Base-by-base conservation (phyloP, 2,888 invertebrate genomes). In the Aleiodes alternator region DNA sequence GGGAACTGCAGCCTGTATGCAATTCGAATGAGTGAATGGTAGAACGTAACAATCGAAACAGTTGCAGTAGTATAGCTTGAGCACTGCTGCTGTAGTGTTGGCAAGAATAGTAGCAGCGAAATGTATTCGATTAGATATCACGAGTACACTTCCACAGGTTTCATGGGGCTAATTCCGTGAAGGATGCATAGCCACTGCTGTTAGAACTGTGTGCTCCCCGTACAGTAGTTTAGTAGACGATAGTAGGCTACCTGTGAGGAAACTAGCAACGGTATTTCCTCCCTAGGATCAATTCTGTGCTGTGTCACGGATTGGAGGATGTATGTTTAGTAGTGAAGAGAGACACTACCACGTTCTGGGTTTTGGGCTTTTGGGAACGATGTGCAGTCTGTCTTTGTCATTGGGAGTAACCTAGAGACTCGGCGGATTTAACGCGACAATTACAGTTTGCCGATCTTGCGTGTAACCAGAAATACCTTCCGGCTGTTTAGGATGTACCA, bases 361-460 rank as follows among this genome's bases (percentile, higher is more conserved):
- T 43, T 48, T 64, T 48, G 16, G 48, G 64, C 16, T 7, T 64
- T 48, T 43, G 55, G 48, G 73, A 43, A 66, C 31, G 64, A 29
- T 56, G 23, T 23, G 29, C 72, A 55, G 72, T 73, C 56, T 73
- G 69, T 69, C 73, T 73, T 73, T 73, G 73, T 73, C 68, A 64
- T 23, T 64, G 64, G 73, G 57, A 43, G 43, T 43, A 43, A 31
- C 57, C 23, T 29, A 56, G 57, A 72, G 57, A 72, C 61, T 72
- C 68, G 73, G 50, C 50, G 57, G 57, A 68, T 73, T 73, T 68
- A 73, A 73, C 68, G 73, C 51, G 73, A 69, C 73, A 73, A 73
- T 73, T 73, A 73, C 73, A 69, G 57, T 57, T 73, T 69, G 68
- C 73, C 73, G 68, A 73, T 73, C 68, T 73, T 73, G 73, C 68